Evolutionary conservation across 64 coral and sea anemone species (phyloP).

Genomic region (Orbicella faveolata): DNA sequence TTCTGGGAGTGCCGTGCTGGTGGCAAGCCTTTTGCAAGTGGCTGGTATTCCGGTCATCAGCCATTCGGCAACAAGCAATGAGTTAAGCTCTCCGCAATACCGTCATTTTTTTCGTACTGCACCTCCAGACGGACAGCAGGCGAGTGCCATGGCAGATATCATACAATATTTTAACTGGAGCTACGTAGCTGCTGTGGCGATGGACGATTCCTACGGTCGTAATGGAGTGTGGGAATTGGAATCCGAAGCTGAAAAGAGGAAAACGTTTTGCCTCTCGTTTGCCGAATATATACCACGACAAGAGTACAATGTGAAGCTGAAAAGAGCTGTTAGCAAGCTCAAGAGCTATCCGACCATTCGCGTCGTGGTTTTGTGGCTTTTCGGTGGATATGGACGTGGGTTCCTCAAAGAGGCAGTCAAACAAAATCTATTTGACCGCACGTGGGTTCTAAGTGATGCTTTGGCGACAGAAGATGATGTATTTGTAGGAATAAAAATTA

Average conservation of each 20-base stretch:
- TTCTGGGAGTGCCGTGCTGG: slow-evolving; percentile 36
- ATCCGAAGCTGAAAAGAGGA: slow-evolving; percentile 28
- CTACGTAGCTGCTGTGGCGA: slow-evolving; percentile 51
- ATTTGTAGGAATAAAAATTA: not conserved
- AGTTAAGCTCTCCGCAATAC: slow-evolving; percentile 41
- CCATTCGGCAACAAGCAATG: slow-evolving; percentile 53
- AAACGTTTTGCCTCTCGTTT: slow-evolving; percentile 54
- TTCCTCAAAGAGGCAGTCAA: slow-evolving; percentile 31
- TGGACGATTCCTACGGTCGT: slow-evolving; percentile 58
- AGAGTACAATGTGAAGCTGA: slow-evolving; percentile 27
- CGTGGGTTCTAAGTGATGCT: slow-evolving; percentile 37
- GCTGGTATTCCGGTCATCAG: slow-evolving; percentile 36
- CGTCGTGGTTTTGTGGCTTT: slow-evolving; percentile 27
- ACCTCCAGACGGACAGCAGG: slow-evolving; percentile 47
- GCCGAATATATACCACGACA: slow-evolving; percentile 27
- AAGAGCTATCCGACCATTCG: slow-evolving; percentile 6
- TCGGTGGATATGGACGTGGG: not conserved
- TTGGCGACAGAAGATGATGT: slow-evolving; percentile 11
- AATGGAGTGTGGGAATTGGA: slow-evolving; percentile 35
- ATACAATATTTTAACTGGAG: slow-evolving; percentile 60
- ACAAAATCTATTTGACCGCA: slow-evolving; percentile 23
- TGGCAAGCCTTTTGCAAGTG: slow-evolving; percentile 17
- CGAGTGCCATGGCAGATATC: slow-evolving; percentile 58
- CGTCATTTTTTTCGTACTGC: slow-evolving; percentile 51
- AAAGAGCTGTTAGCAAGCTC: not conserved